A percentile compares a stretch with the other conserved stretches of the same genome.
Conservation (phyloP, 2,797 vertebrate genomes). For the Otolemur crassicaudatus region DNA sequence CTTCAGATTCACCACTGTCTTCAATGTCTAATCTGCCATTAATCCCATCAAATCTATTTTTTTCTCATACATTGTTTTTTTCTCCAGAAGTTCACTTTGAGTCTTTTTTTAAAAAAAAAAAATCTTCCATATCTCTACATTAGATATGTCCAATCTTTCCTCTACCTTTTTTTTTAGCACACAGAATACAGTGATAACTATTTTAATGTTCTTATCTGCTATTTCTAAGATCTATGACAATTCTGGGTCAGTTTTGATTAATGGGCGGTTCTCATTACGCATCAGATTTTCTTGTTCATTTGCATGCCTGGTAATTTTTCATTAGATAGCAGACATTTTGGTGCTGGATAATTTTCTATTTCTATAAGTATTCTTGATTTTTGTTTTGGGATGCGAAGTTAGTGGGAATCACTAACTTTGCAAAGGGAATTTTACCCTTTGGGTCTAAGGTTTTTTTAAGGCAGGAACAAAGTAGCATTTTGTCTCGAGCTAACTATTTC, state of each 20-base stretch:
- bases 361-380: background rate
- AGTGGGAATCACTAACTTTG: background rate
- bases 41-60: background rate
- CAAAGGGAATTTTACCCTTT: background rate
- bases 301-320: constrained; percentile 11
- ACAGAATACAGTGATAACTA: background rate
- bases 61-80: background rate
- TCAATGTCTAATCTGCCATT: background rate
- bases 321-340: background rate
- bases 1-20: background rate
- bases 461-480: background rate
- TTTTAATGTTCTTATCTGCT: background rate
- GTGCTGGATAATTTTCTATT: background rate
- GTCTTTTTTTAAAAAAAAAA: background rate
- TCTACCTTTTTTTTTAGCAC: background rate
- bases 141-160: background rate
- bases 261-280: background rate
- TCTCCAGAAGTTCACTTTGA: background rate
- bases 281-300: background rate
- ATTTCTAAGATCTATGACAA: background rate
- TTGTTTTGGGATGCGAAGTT: background rate
- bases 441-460: background rate
- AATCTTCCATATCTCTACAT: background rate
- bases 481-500: background rate
- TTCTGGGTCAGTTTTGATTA: background rate